Evolutionary conservation across 2,113 vertebrate genomes (phyloP).

Genomic region (Balaeniceps rex): DNA sequence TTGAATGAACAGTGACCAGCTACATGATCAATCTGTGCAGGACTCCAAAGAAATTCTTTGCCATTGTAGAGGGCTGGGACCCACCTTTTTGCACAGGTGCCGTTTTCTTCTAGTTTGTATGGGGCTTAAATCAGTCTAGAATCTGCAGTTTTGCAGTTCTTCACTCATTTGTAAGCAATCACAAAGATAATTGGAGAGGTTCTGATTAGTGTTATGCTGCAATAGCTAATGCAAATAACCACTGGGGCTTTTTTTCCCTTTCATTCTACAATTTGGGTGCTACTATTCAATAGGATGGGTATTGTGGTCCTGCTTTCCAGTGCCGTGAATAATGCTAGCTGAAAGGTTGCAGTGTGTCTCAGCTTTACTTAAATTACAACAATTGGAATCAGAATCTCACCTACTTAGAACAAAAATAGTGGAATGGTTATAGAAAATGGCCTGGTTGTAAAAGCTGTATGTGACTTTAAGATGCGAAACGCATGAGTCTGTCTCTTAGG

Average conservation of each 20-base stretch:
- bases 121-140: neutral
- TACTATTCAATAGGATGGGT: fast-evolving
- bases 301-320: neutral
- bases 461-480: neutral
- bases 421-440: neutral
- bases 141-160: neutral
- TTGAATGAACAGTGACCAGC: neutral
- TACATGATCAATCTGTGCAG: neutral
- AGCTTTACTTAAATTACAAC: neutral
- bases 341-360: neutral
- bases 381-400: neutral
- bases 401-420: neutral
- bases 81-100: neutral
- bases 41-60: neutral
- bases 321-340: neutral
- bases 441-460: neutral
- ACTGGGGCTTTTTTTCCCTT: neutral
- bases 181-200: neutral
- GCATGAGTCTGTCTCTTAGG: neutral
- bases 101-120: neutral
- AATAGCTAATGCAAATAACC: neutral
- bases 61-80: neutral
- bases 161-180: neutral
- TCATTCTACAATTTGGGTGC: neutral
- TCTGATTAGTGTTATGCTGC: neutral